Conservation (phyloP, 2,113 vertebrate species). For the Ibidorhyncha struthersii region DNA sequence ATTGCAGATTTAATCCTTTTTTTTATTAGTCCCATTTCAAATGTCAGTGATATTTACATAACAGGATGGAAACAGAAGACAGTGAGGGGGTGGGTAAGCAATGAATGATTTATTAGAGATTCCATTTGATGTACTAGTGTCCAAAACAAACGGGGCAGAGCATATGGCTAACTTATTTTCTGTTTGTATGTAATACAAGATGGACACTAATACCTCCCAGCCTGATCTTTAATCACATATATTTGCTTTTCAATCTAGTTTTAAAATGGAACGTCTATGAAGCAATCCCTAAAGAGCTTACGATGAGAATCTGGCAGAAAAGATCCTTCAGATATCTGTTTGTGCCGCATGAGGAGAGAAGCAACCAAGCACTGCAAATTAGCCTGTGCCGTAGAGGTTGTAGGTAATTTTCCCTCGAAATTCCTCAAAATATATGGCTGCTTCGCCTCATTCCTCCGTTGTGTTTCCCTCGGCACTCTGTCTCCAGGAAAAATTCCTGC, state of each 20-base stretch:
- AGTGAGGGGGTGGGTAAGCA: background rate
- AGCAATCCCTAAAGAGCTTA: background rate
- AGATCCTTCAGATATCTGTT: background rate
- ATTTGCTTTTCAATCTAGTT: conserved; percentile 25
- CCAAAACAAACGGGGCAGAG: background rate
- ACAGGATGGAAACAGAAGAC: conserved; percentile 20
- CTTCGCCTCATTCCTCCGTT: background rate
- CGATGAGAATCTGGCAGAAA: background rate
- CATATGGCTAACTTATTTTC: conserved; percentile 28
- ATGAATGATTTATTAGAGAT: conserved; percentile 41
- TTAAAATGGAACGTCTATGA: background rate
- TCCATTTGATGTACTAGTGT: background rate
- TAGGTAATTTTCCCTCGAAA: background rate
- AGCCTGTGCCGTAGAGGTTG: background rate
- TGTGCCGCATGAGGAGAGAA: background rate
- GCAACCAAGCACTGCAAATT: background rate
- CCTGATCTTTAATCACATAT: conserved; percentile 7
- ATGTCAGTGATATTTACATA: conserved; percentile 34
- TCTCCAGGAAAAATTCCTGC: background rate
- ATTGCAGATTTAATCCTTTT: conserved; percentile 26
- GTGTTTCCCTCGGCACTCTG: background rate
- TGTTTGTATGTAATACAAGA: conserved; percentile 9
- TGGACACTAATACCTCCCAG: background rate
- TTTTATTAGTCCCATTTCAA: conserved; percentile 20
- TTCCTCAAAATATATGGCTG: background rate